These are phyloP conservation scores for Nasonovia ribisnigri DNA, from an alignment of 2,888 invertebrate species.

Conservation along the genomic window DNA sequence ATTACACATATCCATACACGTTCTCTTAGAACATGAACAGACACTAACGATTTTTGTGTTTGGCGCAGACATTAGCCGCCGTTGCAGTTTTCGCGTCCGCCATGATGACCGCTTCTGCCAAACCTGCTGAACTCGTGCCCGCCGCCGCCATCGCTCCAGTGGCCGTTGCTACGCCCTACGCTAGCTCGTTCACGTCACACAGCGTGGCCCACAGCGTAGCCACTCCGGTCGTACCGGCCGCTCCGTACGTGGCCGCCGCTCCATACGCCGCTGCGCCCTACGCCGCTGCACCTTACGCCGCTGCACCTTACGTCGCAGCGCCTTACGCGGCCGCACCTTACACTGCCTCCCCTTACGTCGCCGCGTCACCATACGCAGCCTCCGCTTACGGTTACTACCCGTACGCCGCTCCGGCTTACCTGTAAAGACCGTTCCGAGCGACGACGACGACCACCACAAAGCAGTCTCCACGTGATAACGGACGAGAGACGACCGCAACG, in stretches of 20 bases:
- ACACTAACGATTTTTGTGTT: neutral
- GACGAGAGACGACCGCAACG: neutral
- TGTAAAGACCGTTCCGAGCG: neutral
- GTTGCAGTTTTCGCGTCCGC: conserved; percentile 32
- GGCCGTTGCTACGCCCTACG: conserved; percentile 58
- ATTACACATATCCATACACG: too few species aligned
- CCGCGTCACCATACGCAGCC: neutral
- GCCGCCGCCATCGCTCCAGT: conserved; percentile 51
- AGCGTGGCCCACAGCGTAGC: conserved; percentile 58
- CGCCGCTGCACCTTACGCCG: neutral
- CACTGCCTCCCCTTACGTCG: neutral
- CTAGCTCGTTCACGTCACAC: conserved; percentile 62
- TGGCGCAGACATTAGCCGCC: conserved; percentile 15
- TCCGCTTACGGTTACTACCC: neutral
- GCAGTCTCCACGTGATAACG: neutral
- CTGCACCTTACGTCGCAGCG: neutral
- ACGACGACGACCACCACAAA: neutral
- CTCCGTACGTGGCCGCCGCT: neutral
- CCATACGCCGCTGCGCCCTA: neutral
- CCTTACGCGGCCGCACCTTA: neutral
- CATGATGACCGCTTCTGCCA: conserved; percentile 33
- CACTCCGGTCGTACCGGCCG: conserved; percentile 58
- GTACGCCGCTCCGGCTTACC: neutral
- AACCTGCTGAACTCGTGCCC: conserved; percentile 35
- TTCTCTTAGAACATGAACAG: too few species aligned